phyloP scores from a whole-genome alignment of 2,797 vertebrate genomes.

The Melanotaenia parkinsoni region DNA sequence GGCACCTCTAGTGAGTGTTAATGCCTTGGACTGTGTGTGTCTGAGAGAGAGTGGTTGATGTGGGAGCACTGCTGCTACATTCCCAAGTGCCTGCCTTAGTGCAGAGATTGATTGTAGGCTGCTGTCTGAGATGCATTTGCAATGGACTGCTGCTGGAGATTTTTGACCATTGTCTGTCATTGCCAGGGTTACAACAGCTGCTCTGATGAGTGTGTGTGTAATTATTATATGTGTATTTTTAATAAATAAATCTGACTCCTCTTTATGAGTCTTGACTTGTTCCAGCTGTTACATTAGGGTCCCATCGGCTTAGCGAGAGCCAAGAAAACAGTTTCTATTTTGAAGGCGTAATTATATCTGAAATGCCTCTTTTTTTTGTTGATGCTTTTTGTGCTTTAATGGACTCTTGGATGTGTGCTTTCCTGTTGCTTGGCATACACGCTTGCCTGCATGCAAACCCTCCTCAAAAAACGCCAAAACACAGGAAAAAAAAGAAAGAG shows the following conservation, averaged over 20 bases:
- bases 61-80: slow-evolving; percentile 30
- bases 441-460: slow-evolving; percentile 19
- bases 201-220: not conserved
- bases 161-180: slow-evolving; percentile 51
- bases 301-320: slow-evolving; percentile 21
- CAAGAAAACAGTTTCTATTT: slow-evolving; percentile 9
- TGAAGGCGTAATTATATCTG: slow-evolving; percentile 16
- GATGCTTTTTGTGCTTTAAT: slow-evolving; percentile 31
- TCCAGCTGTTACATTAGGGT: slow-evolving; percentile 41
- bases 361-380: slow-evolving; percentile 17
- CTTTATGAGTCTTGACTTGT: slow-evolving; percentile 40
- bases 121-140: slow-evolving; percentile 62
- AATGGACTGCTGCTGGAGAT: slow-evolving; percentile 52
- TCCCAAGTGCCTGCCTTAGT: slow-evolving; percentile 42
- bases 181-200: slow-evolving; percentile 29
- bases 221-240: slow-evolving; percentile 22
- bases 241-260: slow-evolving; percentile 41
- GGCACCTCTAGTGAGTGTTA: slow-evolving; percentile 44
- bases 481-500: not conserved
- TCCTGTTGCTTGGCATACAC: slow-evolving; percentile 16
- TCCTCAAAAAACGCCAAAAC: not conserved
- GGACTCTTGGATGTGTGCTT: slow-evolving; percentile 6
- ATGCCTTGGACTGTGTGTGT: slow-evolving; percentile 18
- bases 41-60: slow-evolving; percentile 27
- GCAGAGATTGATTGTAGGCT: slow-evolving; percentile 59